These are phyloP conservation scores for Apistogramma diplotaenia DNA, from an alignment of 2,113 vertebrate genomes.

Conservation along the genomic window DNA sequence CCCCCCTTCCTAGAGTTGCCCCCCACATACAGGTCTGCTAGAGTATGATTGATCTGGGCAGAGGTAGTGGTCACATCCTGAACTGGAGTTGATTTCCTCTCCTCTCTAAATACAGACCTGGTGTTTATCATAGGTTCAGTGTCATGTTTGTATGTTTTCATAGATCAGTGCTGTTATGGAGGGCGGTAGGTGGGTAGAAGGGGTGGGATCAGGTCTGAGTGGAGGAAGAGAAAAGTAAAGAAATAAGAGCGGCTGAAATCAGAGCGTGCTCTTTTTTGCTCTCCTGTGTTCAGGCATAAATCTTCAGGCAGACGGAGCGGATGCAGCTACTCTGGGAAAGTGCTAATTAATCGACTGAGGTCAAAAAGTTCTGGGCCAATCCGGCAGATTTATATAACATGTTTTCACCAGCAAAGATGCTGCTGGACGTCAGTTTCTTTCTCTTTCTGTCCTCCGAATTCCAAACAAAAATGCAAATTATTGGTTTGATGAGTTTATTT, in stretches of 20 bases:
- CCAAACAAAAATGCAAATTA: not conserved
- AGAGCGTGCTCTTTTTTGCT: slow-evolving; percentile 50
- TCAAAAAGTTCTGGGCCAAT: slow-evolving; percentile 27
- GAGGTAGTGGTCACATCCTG: slow-evolving; percentile 80
- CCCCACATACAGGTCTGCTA: slow-evolving; percentile 63
- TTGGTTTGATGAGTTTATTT: not conserved
- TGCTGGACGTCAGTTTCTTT: slow-evolving; percentile 9
- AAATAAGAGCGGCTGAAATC: slow-evolving; percentile 58
- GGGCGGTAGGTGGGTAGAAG: slow-evolving; percentile 31
- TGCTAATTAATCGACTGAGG: slow-evolving; percentile 70
- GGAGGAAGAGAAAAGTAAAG: slow-evolving; percentile 38
- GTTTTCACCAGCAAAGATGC: not conserved
- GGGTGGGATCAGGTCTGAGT: slow-evolving; percentile 52
- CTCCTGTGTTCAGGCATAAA: slow-evolving; percentile 62
- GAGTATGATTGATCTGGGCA: slow-evolving; percentile 80
- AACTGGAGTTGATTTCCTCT: slow-evolving; percentile 79
- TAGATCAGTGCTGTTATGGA: slow-evolving; percentile 69
- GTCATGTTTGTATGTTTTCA: slow-evolving; percentile 81
- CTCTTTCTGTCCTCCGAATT: not conserved
- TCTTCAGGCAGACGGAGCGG: slow-evolving; percentile 64
- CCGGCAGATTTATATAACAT: slow-evolving; percentile 24
- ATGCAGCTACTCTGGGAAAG: slow-evolving; percentile 69
- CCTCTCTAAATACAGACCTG: slow-evolving; percentile 74
- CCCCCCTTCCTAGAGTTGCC: slow-evolving; percentile 47
- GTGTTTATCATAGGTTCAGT: slow-evolving; percentile 79